These are phyloP conservation scores for Channa argus DNA, from an alignment of 2,113 vertebrate genomes.

Conservation along the genomic window DNA sequence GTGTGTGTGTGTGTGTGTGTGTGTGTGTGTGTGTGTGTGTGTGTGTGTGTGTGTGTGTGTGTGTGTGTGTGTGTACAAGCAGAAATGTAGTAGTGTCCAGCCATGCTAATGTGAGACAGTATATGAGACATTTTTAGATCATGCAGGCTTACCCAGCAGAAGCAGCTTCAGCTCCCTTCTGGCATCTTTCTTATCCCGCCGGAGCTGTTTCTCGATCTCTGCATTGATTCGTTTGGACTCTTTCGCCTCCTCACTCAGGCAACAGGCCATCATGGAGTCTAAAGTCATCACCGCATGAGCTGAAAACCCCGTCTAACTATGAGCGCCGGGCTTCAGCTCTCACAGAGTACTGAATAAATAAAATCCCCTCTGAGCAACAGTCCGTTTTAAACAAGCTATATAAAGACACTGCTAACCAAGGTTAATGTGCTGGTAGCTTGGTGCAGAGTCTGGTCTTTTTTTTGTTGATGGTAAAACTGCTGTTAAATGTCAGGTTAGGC, in stretches of 20 bases:
- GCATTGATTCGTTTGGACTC: constrained; percentile 95
- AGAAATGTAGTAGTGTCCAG: neutral
- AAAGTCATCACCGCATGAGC: constrained; percentile 88
- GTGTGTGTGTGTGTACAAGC: neutral
- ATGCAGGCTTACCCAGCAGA: constrained; percentile 85
- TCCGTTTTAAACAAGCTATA: constrained; percentile 18
- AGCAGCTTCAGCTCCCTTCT: constrained; percentile 93
- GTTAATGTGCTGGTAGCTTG: neutral
- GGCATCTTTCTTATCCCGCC: constrained; percentile 92
- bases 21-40: neutral
- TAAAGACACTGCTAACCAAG: constrained; percentile 13
- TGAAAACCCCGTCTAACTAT: constrained; percentile 71
- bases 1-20: neutral
- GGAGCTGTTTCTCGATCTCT: constrained; percentile 94
- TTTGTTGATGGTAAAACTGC: constrained; percentile 36
- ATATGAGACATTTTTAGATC: neutral
- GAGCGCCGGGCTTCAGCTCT: constrained; percentile 61
- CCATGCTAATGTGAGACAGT: neutral
- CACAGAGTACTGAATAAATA: constrained; percentile 30
- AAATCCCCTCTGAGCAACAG: constrained; percentile 6
- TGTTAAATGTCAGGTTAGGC: constrained; percentile 58
- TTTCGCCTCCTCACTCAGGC: constrained; percentile 96
- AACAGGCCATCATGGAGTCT: constrained; percentile 96
- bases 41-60: neutral
- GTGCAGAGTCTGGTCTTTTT: constrained; percentile 48